Evolutionary conservation across 2,888 invertebrate genomes (phyloP), one percentile per base, ranked within the genome.

Genomic region (Plemyria rubiginata): DNA sequence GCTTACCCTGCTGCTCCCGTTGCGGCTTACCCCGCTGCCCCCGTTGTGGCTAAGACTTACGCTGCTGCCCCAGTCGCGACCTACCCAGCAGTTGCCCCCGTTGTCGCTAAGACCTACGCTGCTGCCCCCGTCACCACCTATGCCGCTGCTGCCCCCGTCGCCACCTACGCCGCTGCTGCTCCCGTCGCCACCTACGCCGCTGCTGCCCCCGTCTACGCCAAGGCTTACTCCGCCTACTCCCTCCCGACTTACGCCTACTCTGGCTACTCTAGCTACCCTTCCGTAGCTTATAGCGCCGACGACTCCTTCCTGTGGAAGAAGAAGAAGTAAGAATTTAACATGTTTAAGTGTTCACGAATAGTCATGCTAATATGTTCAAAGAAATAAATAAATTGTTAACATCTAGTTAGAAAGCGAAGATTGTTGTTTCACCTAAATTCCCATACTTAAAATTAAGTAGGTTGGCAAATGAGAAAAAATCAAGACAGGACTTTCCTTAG

Each of bases 151-250:
- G 45, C 62, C 38, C 38, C 38, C 28, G 53, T 45, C 9, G 38
- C 62, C 49, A 58, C 50, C 13, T 62, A 62, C 56, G 46, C 61
- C 78, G 81, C 73, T 70, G 84, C 9, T 80, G 67, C 80, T 7
- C 81, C 82, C 38, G 79, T 81, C 72, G 80, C 86, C 3, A 80
- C 86, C 69, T 80, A 83, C 40, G 73, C 80, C 28, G 82, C 82
- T 60, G 70, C 76, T 51, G 54, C 58, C 52, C 62, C 65, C 43
- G 55, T 62, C 48, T 61, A 61, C 61, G 65, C 75, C 29, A 68
- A 55, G 60, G 62, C 70, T 50, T 74, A 73, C 54, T 66, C 75
- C 28, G 50, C 79, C 7, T 67, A 67, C 63, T 46, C 66, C 12
- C n/a, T 58, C 50, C 61, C 69, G 50, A 41, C 60, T 22, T 58